Evolutionary conservation across 2,113 vertebrate genomes (phyloP).

Genomic region (Alces alces): DNA sequence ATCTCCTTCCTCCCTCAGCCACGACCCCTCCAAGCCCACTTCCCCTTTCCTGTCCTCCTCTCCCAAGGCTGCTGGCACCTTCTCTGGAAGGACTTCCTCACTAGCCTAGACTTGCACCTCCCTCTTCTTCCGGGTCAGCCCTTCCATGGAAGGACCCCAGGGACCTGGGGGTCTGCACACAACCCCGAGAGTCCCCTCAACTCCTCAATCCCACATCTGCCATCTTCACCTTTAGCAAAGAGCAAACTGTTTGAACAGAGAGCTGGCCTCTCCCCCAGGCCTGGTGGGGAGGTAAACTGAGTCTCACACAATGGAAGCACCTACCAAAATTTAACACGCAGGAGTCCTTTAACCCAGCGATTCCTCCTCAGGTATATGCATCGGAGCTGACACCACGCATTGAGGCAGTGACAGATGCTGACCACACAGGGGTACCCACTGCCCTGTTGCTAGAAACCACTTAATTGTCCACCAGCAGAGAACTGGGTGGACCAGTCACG

Average conservation of each 20-base stretch:
- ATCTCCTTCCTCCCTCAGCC: not conserved
- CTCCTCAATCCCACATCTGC: not conserved
- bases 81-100: not conserved
- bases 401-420: not conserved
- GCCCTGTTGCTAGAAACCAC: not conserved
- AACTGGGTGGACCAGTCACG: fast-evolving
- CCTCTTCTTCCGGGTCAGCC: not conserved
- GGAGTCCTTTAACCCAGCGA: not conserved
- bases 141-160: not conserved
- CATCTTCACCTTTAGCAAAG: not conserved
- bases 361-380: not conserved
- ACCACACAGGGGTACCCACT: not conserved
- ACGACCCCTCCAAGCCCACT: not conserved
- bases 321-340: not conserved
- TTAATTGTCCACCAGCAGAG: fast-evolving
- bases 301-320: not conserved
- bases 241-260: not conserved
- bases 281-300: not conserved
- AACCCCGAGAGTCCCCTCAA: not conserved
- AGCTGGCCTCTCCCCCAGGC: not conserved
- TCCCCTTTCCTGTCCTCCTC: not conserved
- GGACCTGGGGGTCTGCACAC: not conserved
- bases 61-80: not conserved
- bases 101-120: not conserved
- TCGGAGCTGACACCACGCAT: fast-evolving